phyloP scores from a whole-genome alignment of 2,113 vertebrate genomes.

The Syrrhaptes paradoxus region DNA sequence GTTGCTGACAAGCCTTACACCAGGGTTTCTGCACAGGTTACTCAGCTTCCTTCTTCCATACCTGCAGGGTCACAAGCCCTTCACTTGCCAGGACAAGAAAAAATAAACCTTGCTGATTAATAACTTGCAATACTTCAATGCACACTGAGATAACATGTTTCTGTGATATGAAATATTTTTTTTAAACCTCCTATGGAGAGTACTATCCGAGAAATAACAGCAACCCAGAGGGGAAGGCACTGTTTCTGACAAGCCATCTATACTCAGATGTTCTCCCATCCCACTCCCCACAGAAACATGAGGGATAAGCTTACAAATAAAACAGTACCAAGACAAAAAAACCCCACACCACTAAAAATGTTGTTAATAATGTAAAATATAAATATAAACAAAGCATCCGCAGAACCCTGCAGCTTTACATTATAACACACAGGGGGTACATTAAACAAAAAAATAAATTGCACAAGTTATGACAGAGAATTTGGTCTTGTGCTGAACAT shows the following conservation, averaged over 20 bases:
- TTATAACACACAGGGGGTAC: not conserved
- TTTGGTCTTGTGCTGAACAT: not conserved
- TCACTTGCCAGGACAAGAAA: not conserved
- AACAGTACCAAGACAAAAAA: not conserved
- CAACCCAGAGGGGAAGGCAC: not conserved
- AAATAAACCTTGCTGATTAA: not conserved
- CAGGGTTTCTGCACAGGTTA: not conserved
- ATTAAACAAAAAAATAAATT: not conserved
- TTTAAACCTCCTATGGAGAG: not conserved
- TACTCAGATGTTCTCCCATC: not conserved
- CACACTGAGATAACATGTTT: fast-evolving
- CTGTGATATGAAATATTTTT: not conserved
- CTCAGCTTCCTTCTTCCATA: not conserved
- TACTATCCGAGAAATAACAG: not conserved
- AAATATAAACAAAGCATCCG: not conserved
- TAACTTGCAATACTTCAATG: not conserved
- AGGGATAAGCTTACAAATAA: not conserved
- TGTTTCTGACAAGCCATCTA: not conserved
- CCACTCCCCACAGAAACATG: not conserved
- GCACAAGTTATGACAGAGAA: not conserved
- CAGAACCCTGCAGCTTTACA: not conserved
- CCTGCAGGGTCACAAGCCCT: fast-evolving
- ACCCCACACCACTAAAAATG: not conserved
- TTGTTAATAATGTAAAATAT: not conserved
- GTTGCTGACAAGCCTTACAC: not conserved